A percentile compares a stretch with the other conserved stretches of the same genome.
These are phyloP conservation scores for Teleogryllus occipitalis DNA, from an alignment of 1,140 invertebrate species.

Conservation along the genomic window DNA sequence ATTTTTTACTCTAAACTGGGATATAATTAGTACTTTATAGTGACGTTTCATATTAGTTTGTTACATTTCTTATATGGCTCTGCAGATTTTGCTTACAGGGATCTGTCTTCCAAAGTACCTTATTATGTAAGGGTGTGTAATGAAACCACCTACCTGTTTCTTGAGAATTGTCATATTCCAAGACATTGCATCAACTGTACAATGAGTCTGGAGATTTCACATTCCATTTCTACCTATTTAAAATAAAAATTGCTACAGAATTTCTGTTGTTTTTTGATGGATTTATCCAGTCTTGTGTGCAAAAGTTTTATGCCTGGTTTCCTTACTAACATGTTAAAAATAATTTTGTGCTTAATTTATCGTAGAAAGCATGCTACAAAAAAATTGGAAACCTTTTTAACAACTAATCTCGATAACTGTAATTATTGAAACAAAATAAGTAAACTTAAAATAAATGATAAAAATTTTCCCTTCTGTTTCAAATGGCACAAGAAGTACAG, in stretches of 20 bases:
- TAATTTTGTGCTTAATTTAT: no score
- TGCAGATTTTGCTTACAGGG: neutral
- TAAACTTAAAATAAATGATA: no score
- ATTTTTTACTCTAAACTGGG: no score
- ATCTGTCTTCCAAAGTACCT: constrained; percentile 4
- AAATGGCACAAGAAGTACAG: no score
- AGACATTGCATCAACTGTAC: neutral
- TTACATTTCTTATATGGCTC: neutral
- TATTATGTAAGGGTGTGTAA: neutral
- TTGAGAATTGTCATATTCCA: neutral
- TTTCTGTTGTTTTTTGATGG: neutral
- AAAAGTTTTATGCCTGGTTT: no score
- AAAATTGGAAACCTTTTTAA: no score
- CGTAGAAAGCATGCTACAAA: no score
- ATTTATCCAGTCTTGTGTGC: neutral
- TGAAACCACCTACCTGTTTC: neutral
- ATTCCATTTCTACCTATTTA: constrained; percentile 1
- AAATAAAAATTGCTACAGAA: neutral
- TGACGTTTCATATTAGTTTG: neutral
- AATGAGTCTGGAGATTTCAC: neutral
- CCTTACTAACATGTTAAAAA: no score
- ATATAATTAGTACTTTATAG: neutral
- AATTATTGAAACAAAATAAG: no score
- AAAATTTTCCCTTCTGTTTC: no score
- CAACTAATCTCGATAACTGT: no score